Evolutionary conservation across 35 echinoderm and acorn worm genomes (phyloP).

Genomic region (Heliocidaris erythrogramma): DNA sequence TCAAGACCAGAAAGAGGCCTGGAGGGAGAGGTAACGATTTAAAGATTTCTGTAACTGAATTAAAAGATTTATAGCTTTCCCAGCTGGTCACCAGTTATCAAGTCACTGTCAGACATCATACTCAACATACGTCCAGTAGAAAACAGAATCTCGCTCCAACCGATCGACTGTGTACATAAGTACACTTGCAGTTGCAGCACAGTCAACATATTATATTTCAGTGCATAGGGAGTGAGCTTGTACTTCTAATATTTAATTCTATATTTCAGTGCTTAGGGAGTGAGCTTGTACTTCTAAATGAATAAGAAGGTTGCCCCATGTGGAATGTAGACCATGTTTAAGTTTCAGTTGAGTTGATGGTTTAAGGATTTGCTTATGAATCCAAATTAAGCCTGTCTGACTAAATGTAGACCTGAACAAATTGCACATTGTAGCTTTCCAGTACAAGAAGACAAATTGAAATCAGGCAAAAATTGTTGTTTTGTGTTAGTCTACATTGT

Average conservation of each 20-base stretch:
- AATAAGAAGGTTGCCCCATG: neutral
- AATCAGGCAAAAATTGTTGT: neutral
- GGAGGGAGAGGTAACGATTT: slow-evolving; percentile 38
- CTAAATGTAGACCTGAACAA: neutral
- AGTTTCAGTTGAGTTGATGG: neutral
- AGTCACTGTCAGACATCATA: neutral
- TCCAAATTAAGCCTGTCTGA: neutral
- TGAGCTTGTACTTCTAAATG: neutral
- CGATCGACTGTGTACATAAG: neutral
- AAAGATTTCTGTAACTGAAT: neutral
- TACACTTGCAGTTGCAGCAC: neutral
- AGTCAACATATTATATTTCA: slow-evolving; percentile 13
- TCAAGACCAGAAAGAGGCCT: slow-evolving; percentile 67
- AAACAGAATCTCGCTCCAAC: neutral
- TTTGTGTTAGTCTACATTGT: neutral
- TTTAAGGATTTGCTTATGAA: neutral
- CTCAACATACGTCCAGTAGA: neutral
- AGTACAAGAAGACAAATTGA: neutral
- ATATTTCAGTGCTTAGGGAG: neutral
- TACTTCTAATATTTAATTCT: neutral
- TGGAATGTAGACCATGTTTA: neutral
- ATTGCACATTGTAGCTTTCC: neutral
- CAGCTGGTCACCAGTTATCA: neutral
- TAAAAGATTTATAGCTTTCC: neutral
- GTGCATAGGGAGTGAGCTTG: neutral